Evolutionary conservation across 2,888 invertebrate species (phyloP).

Genomic region (Cephus pygmeus): DNA sequence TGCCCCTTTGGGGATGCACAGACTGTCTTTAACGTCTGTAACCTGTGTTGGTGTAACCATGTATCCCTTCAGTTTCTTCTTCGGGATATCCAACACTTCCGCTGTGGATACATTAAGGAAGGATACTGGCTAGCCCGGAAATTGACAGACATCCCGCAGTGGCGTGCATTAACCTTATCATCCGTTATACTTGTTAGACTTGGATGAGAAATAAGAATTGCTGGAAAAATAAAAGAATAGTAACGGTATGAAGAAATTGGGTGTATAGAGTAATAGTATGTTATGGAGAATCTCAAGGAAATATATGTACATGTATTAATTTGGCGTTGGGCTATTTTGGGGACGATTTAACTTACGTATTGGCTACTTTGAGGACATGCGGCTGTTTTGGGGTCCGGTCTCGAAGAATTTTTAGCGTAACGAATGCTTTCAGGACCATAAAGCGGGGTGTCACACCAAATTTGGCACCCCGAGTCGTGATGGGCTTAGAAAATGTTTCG

Average conservation of each 20-base stretch:
- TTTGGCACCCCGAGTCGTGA: too few species aligned
- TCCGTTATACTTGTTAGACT: neutral
- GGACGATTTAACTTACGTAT: too few species aligned
- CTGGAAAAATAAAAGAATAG: neutral
- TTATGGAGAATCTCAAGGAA: neutral
- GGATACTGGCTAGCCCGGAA: conserved; percentile 34
- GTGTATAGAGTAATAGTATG: neutral
- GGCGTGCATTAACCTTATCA: conserved; percentile 39
- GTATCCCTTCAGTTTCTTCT: neutral
- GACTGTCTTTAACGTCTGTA: neutral
- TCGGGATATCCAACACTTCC: neutral
- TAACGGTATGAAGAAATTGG: neutral
- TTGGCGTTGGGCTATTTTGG: too few species aligned
- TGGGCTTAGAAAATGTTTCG: too few species aligned
- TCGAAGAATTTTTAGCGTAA: too few species aligned
- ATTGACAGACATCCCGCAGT: conserved; percentile 47
- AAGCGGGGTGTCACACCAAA: too few species aligned
- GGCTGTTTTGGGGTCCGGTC: too few species aligned
- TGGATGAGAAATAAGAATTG: neutral
- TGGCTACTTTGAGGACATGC: too few species aligned
- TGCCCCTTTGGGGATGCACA: neutral
- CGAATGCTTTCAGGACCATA: too few species aligned
- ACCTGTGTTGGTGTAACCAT: neutral
- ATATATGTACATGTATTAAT: too few species aligned
- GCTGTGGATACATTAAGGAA: neutral